Conservation (phyloP, 1,140 invertebrate species). For the Leptoteleia sp. region DNA sequence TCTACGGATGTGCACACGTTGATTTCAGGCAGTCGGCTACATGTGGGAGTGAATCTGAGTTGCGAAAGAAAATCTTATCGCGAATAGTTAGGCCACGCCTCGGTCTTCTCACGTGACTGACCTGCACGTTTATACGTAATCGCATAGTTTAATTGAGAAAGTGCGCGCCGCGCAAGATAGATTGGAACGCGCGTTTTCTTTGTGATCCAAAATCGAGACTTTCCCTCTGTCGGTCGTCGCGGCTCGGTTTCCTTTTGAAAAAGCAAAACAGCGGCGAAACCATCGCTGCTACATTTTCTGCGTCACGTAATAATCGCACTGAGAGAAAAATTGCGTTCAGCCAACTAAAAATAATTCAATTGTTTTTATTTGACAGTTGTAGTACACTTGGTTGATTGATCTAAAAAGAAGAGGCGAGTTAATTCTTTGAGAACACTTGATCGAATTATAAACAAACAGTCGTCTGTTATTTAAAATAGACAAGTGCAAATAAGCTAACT, state of each 20-base stretch:
- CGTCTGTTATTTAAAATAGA: no score
- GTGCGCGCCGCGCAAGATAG: conserved; percentile 34
- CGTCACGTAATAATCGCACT: no score
- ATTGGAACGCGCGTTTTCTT: conserved; percentile 37
- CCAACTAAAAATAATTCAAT: no score
- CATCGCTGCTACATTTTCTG: no score
- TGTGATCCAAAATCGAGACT: conserved; percentile 31
- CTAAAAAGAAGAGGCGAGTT: no score
- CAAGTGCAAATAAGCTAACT: no score
- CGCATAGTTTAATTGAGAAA: conserved; percentile 62
- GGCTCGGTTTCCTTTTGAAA: conserved; percentile 2
- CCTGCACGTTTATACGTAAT: conserved; percentile 49
- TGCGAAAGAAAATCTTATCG: conserved; percentile 63
- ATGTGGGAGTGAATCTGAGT: conserved; percentile 61
- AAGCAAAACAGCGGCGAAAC: neutral
- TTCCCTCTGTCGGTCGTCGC: conserved; percentile 24
- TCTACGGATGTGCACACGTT: conserved; percentile 5
- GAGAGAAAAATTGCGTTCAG: no score
- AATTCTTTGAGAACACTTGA: no score
- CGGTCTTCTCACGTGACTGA: conserved; percentile 44
- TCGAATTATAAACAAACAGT: no score
- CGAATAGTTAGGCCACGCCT: conserved; percentile 44
- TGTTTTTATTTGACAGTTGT: no score
- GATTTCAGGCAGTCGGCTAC: conserved; percentile 7
- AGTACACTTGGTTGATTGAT: no score